phyloP scores from a whole-genome alignment of 2,797 vertebrate species.

The Sebastes trivittatus region DNA sequence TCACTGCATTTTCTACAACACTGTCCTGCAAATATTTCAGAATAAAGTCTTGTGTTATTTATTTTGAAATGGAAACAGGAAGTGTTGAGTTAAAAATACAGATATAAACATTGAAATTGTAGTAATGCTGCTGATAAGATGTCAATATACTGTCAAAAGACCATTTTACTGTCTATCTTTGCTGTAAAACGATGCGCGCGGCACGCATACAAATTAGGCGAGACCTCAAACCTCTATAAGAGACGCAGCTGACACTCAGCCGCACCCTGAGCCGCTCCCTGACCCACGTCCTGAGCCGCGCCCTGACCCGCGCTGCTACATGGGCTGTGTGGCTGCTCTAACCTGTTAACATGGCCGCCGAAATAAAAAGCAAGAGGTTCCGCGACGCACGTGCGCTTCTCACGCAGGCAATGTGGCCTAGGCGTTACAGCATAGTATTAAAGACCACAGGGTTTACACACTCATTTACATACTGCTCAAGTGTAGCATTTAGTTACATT shows the following conservation, averaged over 20 bases:
- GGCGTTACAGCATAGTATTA: neutral
- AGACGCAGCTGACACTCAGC: too few species aligned
- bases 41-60: neutral
- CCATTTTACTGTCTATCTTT: too few species aligned
- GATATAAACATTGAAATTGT: neutral
- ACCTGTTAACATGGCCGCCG: too few species aligned
- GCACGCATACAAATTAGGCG: too few species aligned
- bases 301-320: too few species aligned
- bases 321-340: too few species aligned
- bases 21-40: neutral
- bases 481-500: constrained; percentile 9
- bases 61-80: neutral
- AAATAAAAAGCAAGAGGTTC: neutral
- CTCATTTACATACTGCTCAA: neutral
- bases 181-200: too few species aligned
- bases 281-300: too few species aligned
- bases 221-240: too few species aligned
- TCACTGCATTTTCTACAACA: too few species aligned
- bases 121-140: neutral
- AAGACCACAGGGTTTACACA: neutral
- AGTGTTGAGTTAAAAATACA: neutral
- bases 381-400: neutral
- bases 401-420: neutral
- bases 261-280: too few species aligned
- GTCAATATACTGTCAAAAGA: too few species aligned